A percentile compares a stretch with the other conserved stretches of the same genome.
Evolutionary conservation across 2,888 invertebrate species (phyloP).

Genomic region (Drosophila niveifrons): DNA sequence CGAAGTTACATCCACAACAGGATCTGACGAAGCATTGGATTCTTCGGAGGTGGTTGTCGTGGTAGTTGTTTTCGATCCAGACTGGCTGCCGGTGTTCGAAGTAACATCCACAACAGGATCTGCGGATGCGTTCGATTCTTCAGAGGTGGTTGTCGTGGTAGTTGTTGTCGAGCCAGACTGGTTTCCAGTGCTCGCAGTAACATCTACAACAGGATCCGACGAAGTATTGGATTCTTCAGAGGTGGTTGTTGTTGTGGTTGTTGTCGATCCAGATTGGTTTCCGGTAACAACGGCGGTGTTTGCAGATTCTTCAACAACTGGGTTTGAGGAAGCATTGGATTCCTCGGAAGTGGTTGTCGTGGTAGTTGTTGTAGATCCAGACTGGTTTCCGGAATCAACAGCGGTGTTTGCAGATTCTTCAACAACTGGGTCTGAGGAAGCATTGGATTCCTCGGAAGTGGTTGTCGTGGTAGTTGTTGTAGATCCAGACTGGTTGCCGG

Average conservation of each 20-base stretch:
- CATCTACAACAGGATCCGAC: not conserved
- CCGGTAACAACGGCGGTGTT: not conserved
- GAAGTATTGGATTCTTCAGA: conserved; percentile 16
- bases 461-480: conserved; percentile 21
- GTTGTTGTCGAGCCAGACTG: no score
- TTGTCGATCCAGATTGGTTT: conserved; percentile 14
- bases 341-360: conserved; percentile 16
- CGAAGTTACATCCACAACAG: no score
- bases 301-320: not conserved
- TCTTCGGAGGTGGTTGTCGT: no score
- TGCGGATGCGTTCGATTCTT: no score
- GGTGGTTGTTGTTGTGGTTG: no score
- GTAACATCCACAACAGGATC: no score
- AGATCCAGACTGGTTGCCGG: conserved; percentile 8
- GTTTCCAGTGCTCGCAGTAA: not conserved
- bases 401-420: conserved; percentile 2
- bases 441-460: not conserved
- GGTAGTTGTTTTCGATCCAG: no score
- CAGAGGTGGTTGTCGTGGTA: no score
- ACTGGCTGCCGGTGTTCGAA: no score
- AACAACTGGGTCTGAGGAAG: not conserved
- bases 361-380: conserved; percentile 15
- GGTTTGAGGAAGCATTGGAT: not conserved
- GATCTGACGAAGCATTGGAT: no score
- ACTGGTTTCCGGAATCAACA: conserved; percentile 13